Evolutionary conservation across 2,113 vertebrate species (phyloP), one percentile per base, ranked within the genome.

Genomic region (Etheostoma spectabile): DNA sequence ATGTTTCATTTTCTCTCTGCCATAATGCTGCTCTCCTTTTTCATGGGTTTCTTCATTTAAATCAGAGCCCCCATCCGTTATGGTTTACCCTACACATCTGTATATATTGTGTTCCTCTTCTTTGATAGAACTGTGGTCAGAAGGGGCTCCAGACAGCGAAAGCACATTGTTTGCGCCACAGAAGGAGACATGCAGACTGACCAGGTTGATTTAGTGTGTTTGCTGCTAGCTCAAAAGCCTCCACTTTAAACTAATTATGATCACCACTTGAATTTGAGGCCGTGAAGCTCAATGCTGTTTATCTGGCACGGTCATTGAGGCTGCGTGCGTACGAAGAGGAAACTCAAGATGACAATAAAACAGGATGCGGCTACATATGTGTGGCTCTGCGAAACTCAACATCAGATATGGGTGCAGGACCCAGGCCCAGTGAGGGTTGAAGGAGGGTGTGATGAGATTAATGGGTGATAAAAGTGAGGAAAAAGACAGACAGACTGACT

Each of bases 71-170:
- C 19, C 46, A 45, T 84, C 24, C 71, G 81, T 83, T 81, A 74
- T 78, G 76, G 57, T 84, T 42, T 87, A 42, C 61, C 16, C 38
- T 76, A 27, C 46, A 45, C 49, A 60, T 82, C 51, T 86, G 70
- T 89, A 38, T 87, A 83, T 69, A 68, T 90, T 74, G 66, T 65
- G 35, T 80, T 81, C 30, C 77, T 66, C 67, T 45, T 62, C 73
- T 30, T 46, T 0, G 53, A 57, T 78, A 64, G 22, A 6, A 73
- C 68, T 77, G 63, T 1, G 66, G 70, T 65, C 51, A 55, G 8
- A 8, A 12, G 14, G 13, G 42, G 22, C 60, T 80, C 55, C 67
- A 52, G 65, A 55, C 33, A 48, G 22, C 48, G 14, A 61, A 75
- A 48, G 22, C 84, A 81, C 63, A 42, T 69, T 69, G 49, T 80